phyloP scores from a whole-genome alignment of 2,888 invertebrate genomes.

The Metalampra italica region DNA sequence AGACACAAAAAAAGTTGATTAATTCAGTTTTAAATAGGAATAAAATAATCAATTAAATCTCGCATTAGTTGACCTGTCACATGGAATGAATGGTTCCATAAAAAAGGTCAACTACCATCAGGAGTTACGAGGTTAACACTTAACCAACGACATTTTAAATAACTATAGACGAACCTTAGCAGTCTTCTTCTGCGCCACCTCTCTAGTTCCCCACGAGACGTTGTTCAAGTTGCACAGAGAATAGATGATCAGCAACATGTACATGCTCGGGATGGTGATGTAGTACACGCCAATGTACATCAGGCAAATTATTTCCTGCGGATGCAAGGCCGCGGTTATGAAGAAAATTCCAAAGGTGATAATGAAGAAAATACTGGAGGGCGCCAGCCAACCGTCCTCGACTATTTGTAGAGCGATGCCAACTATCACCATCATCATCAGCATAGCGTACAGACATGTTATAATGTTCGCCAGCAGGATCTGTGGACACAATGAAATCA shows the following conservation, averaged over 20 bases:
- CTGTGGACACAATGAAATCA: constrained; percentile 60
- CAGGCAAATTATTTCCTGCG: constrained; percentile 86
- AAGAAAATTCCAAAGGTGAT: constrained; percentile 83
- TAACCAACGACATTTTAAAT: too few relatives aligned
- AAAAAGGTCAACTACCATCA: too few relatives aligned
- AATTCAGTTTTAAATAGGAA: too few relatives aligned
- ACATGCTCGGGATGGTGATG: constrained; percentile 96
- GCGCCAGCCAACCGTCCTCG: constrained; percentile 88
- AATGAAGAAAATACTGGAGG: constrained; percentile 91
- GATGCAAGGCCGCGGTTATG: constrained; percentile 84
- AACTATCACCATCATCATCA: constrained; percentile 93
- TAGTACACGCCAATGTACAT: constrained; percentile 86
- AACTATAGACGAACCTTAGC: constrained; percentile 37
- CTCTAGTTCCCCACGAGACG: constrained; percentile 96
- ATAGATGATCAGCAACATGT: constrained; percentile 93
- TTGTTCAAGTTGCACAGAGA: constrained; percentile 95
- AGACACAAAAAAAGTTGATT: too few relatives aligned
- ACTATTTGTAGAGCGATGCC: constrained; percentile 88
- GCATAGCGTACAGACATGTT: constrained; percentile 87
- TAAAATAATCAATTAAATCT: too few relatives aligned
- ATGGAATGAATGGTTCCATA: too few relatives aligned
- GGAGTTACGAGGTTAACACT: too few relatives aligned
- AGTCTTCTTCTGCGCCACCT: constrained; percentile 78
- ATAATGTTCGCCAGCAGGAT: constrained; percentile 85
- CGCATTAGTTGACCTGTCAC: too few relatives aligned